Conservation (phyloP, 2,888 invertebrate species). For the Drosophila paranaensis region DNA sequence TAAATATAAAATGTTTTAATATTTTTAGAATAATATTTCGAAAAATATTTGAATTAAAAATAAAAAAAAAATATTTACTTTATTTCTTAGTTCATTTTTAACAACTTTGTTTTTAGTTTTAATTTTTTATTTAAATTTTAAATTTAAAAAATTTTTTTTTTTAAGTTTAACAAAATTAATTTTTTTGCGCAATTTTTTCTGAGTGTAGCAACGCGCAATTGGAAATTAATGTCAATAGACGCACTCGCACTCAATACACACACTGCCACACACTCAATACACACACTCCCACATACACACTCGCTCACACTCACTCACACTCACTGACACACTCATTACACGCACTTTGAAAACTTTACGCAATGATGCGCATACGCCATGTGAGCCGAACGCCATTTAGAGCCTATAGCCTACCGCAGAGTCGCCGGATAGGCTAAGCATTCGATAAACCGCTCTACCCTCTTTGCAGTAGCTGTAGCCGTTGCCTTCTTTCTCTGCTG, state of each 20-base stretch:
- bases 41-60: no score
- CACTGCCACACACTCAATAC: no score
- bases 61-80: no score
- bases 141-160: neutral
- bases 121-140: neutral
- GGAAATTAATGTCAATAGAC: conserved; percentile 48
- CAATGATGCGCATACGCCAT: conserved; percentile 46
- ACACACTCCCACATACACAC: no score
- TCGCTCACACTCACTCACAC: neutral
- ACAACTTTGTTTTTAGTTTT: no score
- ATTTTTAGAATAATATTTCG: no score
- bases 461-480: conserved; percentile 91
- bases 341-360: conserved; percentile 20
- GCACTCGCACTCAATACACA: neutral
- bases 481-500: conserved; percentile 93
- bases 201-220: conserved; percentile 46
- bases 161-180: no score
- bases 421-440: conserved; percentile 14
- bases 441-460: conserved; percentile 20
- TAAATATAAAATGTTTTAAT: no score
- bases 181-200: no score
- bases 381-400: conserved; percentile 10
- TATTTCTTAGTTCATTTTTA: neutral
- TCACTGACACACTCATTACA: neutral
- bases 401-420: neutral